These are phyloP conservation scores for Xestia sexstrigata DNA, from an alignment of 2,888 invertebrate genomes.

Conservation along the genomic window DNA sequence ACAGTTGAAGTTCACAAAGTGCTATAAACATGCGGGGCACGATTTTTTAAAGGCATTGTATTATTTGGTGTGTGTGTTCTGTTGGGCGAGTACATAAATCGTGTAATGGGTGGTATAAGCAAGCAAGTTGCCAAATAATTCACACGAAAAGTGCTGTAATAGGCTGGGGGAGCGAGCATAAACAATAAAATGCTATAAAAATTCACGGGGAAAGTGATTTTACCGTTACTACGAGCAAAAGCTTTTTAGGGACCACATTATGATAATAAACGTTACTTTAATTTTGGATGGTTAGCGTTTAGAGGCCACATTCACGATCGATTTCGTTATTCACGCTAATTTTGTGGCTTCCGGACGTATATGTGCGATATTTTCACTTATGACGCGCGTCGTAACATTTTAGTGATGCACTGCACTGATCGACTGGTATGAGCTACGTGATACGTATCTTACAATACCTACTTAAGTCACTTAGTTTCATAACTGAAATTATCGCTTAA, in stretches of 20 bases:
- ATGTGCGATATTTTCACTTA: constrained; percentile 31
- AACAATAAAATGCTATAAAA: constrained; percentile 87
- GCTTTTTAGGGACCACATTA: constrained; percentile 62
- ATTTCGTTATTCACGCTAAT: constrained; percentile 28
- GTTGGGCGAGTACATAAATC: constrained; percentile 80
- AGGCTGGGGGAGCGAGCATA: constrained; percentile 78
- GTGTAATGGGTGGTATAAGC: constrained; percentile 79
- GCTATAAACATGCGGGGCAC: constrained; percentile 59
- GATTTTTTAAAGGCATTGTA: constrained; percentile 66
- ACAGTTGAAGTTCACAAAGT: constrained; percentile 44
- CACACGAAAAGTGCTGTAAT: constrained; percentile 84
- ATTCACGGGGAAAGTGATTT: constrained; percentile 80
- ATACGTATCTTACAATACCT: not conserved
- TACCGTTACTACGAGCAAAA: constrained; percentile 59
- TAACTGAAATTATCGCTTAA: not conserved
- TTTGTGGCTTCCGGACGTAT: constrained; percentile 8
- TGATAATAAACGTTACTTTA: constrained; percentile 62
- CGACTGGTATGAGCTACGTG: too few relatives aligned
- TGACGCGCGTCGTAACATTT: constrained; percentile 39
- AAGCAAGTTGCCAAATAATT: constrained; percentile 86
- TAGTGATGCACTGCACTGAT: constrained; percentile 37
- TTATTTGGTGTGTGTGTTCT: constrained; percentile 68
- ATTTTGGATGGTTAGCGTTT: constrained; percentile 60
- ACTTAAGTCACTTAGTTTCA: not conserved
- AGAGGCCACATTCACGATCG: constrained; percentile 34